phyloP scores from a whole-genome alignment of 2,797 vertebrate genomes.

The Leptodactylus fallax region DNA sequence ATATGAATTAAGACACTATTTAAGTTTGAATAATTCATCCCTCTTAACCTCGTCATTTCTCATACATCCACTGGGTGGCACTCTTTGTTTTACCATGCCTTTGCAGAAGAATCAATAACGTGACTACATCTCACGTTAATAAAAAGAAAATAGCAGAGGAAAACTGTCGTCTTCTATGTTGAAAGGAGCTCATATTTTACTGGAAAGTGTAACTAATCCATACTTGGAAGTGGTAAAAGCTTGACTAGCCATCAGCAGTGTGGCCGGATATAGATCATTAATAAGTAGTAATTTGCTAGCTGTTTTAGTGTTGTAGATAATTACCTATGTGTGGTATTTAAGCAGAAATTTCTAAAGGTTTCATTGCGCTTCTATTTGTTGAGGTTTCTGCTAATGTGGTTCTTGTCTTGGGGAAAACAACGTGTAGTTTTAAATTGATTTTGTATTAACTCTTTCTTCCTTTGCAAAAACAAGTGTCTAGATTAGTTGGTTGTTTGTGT shows the following conservation, averaged over 20 bases:
- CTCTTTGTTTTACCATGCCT: background rate
- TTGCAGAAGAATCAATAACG: background rate
- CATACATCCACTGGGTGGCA: background rate
- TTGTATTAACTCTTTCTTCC: background rate
- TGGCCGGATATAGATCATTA: constrained; percentile 14
- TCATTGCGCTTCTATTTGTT: background rate
- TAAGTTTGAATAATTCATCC: too few relatives aligned
- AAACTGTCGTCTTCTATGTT: background rate
- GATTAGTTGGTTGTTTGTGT: background rate
- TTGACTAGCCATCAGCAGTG: background rate
- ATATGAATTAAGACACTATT: too few relatives aligned
- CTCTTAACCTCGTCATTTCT: too few relatives aligned
- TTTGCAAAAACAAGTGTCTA: background rate
- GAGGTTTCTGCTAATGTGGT: constrained; percentile 29
- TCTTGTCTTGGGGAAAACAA: background rate
- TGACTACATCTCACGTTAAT: background rate
- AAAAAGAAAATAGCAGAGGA: background rate
- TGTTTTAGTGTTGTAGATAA: constrained; percentile 3
- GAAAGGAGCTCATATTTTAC: background rate
- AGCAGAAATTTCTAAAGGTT: background rate
- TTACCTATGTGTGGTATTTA: constrained; percentile 1
- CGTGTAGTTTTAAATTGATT: background rate
- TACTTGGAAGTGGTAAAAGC: constrained; percentile 14
- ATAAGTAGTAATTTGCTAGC: background rate
- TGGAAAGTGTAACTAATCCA: constrained; percentile 22